Percentiles rank a stretch among this genome's conserved stretches.
These are phyloP conservation scores for Heterodera carotae DNA, from an alignment of 1,140 invertebrate genomes.

Conservation along the genomic window DNA sequence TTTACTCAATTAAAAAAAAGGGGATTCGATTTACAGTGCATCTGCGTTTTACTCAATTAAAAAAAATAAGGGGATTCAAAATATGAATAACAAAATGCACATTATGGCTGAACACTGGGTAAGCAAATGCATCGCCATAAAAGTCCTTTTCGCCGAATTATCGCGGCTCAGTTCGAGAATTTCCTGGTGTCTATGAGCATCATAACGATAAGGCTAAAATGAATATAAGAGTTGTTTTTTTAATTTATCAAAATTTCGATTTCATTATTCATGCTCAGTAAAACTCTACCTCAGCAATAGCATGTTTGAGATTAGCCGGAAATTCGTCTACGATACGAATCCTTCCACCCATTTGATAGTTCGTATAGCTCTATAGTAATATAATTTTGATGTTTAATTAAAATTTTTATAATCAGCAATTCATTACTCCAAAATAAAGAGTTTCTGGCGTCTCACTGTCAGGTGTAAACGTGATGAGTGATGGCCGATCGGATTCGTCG, in stretches of 20 bases:
- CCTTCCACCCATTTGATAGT: constrained; percentile 86
- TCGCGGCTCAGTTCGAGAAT: constrained; percentile 30
- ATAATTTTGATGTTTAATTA: too few relatives aligned
- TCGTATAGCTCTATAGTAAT: constrained; percentile 83
- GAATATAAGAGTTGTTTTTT: not conserved
- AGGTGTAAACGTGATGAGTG: constrained; percentile 78
- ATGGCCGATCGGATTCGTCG: constrained; percentile 70
- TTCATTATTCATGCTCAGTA: not conserved
- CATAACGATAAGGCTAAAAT: constrained; percentile 35
- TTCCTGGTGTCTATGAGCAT: constrained; percentile 33
- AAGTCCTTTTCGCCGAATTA: not conserved
- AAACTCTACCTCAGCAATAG: constrained; percentile 46
- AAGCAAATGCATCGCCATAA: constrained; percentile 2
- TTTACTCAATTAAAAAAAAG: too few relatives aligned
- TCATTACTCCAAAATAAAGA: constrained; percentile 89
- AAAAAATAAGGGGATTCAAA: too few relatives aligned
- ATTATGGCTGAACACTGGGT: too few relatives aligned
- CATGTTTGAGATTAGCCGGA: constrained; percentile 53
- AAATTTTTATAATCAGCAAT: too few relatives aligned
- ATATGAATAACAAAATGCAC: too few relatives aligned
- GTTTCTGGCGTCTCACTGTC: constrained; percentile 86
- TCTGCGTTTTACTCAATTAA: too few relatives aligned
- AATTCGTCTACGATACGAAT: constrained; percentile 78
- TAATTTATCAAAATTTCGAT: not conserved
- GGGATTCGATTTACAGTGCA: too few relatives aligned